These are phyloP conservation scores for Cylas formicarius DNA, from an alignment of 1,140 invertebrate genomes.

Conservation along the genomic window DNA sequence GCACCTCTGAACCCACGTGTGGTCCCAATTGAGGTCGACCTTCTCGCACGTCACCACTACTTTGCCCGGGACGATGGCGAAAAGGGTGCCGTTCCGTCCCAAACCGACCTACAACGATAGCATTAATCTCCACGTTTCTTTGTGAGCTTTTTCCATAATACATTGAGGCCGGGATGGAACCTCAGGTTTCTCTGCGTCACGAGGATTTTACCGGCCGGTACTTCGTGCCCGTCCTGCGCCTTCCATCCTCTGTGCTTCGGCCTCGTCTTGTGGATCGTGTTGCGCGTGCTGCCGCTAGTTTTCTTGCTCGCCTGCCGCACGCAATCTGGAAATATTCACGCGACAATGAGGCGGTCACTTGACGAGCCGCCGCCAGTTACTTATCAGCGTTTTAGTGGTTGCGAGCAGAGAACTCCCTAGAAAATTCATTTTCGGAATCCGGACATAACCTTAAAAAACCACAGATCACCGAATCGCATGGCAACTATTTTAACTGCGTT, in stretches of 20 bases:
- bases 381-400: too few species aligned
- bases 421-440: too few species aligned
- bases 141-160: conserved; percentile 42
- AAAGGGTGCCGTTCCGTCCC: conserved; percentile 66
- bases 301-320: conserved; percentile 64
- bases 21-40: conserved; percentile 62
- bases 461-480: too few species aligned
- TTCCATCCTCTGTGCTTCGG: conserved; percentile 69
- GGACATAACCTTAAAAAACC: too few species aligned
- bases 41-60: conserved; percentile 72
- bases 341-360: too few species aligned
- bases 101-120: conserved; percentile 61
- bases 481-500: too few species aligned
- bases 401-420: too few species aligned
- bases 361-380: too few species aligned
- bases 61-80: conserved; percentile 63
- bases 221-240: conserved; percentile 56
- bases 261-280: conserved; percentile 52
- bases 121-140: not conserved
- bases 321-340: too few species aligned
- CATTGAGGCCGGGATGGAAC: conserved; percentile 76
- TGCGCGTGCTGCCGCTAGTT: conserved; percentile 55
- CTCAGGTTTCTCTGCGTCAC: conserved; percentile 59
- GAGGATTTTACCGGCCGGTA: conserved; percentile 58
- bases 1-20: conserved; percentile 56